phyloP scores from a whole-genome alignment of 2,888 invertebrate genomes.

The Lycia hirtaria region DNA sequence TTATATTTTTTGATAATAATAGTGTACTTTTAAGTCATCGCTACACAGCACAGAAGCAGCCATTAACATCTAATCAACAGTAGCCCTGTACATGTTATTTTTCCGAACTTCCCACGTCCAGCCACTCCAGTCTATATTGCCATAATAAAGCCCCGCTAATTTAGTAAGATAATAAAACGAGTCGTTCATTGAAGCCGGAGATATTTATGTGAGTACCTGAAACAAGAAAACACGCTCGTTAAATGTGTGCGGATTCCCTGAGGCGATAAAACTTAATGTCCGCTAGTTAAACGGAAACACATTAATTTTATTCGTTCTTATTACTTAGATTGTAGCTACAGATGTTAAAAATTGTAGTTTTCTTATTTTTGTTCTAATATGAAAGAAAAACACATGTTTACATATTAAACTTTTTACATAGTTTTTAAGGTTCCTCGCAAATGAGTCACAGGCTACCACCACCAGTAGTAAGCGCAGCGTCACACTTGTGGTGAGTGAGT shows the following conservation, averaged over 20 bases:
- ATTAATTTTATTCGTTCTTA: conserved; percentile 22
- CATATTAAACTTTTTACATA: too few relatives aligned
- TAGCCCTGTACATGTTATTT: too few relatives aligned
- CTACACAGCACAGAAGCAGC: not conserved
- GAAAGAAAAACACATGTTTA: too few relatives aligned
- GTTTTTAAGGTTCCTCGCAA: too few relatives aligned
- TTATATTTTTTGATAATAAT: too few relatives aligned
- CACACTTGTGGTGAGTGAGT: too few relatives aligned
- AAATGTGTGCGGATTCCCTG: conserved; percentile 47
- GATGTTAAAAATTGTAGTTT: not conserved
- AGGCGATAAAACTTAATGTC: conserved; percentile 39
- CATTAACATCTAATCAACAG: too few relatives aligned
- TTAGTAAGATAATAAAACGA: conserved; percentile 53
- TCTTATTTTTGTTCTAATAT: not conserved
- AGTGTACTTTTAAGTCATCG: too few relatives aligned
- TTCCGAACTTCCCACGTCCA: conserved; percentile 1
- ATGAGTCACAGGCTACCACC: too few relatives aligned
- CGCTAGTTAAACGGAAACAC: conserved; percentile 30
- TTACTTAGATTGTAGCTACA: conserved; percentile 19
- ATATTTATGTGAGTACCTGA: conserved; percentile 57
- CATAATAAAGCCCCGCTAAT: conserved; percentile 49
- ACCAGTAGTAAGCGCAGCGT: too few relatives aligned
- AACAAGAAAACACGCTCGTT: conserved; percentile 68
- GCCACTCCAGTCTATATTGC: conserved; percentile 33
- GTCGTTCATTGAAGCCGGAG: conserved; percentile 41